Percentiles rank a stretch among this genome's conserved stretches.
Evolutionary conservation across 1,140 invertebrate genomes (phyloP).

Genomic region (Oryzaephilus surinamensis): DNA sequence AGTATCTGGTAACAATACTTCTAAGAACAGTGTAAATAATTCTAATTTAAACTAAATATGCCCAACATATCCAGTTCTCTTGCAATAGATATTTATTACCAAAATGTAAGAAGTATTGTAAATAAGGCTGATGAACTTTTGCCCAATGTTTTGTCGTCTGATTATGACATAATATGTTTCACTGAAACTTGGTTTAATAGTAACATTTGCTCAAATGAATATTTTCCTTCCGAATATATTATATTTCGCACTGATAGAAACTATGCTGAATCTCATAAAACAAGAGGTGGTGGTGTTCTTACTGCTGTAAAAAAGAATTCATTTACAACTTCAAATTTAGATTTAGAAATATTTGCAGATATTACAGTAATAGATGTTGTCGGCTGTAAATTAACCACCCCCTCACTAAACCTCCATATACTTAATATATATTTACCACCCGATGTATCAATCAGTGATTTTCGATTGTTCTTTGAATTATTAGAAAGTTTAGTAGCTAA

Average conservation of each 20-base stretch:
- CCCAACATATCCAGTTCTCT: not conserved
- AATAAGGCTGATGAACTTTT: not conserved
- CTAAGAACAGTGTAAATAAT: too few species aligned
- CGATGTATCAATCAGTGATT: too few species aligned
- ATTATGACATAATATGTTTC: not conserved
- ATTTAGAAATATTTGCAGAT: too few species aligned
- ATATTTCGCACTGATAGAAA: not conserved
- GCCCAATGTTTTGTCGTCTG: not conserved
- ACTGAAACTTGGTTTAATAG: not conserved
- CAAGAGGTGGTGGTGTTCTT: not conserved
- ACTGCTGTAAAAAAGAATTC: not conserved
- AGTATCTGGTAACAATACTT: not conserved
- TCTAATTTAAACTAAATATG: constrained; percentile 2
- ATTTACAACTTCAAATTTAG: too few species aligned
- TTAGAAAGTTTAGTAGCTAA: too few species aligned
- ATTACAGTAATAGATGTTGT: too few species aligned
- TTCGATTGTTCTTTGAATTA: too few species aligned
- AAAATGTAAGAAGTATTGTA: too few species aligned
- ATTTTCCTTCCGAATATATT: not conserved
- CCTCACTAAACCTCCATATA: too few species aligned
- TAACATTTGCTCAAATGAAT: not conserved
- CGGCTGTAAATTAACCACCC: too few species aligned
- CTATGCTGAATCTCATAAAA: not conserved
- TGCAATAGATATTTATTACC: not conserved
- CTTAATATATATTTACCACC: too few species aligned